Conservation (phyloP, 1,140 invertebrate genomes). For the Lutraria rhynchaena region DNA sequence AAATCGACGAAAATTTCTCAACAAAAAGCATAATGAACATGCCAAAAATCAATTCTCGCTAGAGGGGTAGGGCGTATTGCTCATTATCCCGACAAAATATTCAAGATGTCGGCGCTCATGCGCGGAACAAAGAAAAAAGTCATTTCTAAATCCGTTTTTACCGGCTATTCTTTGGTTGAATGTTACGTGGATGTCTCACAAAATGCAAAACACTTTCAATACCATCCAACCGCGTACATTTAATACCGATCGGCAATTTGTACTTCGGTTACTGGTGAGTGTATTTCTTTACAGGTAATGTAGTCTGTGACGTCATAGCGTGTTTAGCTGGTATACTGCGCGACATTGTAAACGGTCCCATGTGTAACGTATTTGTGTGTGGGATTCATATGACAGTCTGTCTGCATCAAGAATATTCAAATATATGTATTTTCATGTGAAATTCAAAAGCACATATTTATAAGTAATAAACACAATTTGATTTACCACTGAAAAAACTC, state of each 20-base stretch:
- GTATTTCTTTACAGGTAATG: conserved; percentile 38
- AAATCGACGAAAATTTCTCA: conserved; percentile 75
- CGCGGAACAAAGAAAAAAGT: conserved; percentile 55
- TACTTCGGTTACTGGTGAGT: background rate
- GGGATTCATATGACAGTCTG: background rate
- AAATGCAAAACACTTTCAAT: background rate
- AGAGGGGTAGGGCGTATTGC: conserved; percentile 75
- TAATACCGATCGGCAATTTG: background rate
- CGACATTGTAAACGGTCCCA: conserved; percentile 6
- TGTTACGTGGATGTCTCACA: background rate
- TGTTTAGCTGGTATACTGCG: conserved; percentile 37
- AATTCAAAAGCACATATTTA: background rate
- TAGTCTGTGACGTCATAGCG: conserved; percentile 58
- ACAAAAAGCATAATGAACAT: conserved; percentile 82
- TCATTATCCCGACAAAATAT: conserved; percentile 72
- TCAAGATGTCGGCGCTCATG: conserved; percentile 76
- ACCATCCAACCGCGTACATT: background rate
- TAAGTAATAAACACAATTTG: too few species aligned
- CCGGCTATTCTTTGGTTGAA: background rate
- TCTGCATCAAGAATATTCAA: background rate
- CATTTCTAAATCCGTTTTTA: conserved; percentile 11
- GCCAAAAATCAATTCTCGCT: conserved; percentile 75
- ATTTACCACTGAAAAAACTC: too few species aligned
- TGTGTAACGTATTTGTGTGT: background rate
- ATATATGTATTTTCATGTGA: background rate